Percentiles rank a stretch among this genome's conserved stretches.
Conservation (phyloP, 2,888 invertebrate species). For the Zeuzera pyrina region DNA sequence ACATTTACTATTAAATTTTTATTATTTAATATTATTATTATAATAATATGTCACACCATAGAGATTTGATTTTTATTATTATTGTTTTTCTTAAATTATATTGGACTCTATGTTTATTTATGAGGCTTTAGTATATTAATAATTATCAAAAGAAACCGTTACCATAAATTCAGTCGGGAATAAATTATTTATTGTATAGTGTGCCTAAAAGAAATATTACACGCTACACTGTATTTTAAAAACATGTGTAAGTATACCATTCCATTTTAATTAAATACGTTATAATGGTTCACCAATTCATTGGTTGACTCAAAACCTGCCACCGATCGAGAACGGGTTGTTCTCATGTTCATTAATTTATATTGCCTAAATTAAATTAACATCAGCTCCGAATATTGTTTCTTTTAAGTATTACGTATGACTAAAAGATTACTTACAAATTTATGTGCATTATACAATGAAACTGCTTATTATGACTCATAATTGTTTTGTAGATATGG, state of each 20-base stretch:
- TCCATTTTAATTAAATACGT: constrained; percentile 60
- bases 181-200: constrained; percentile 31
- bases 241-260: constrained; percentile 36
- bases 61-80: too few species aligned
- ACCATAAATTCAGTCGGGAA: constrained; percentile 41
- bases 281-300: constrained; percentile 51
- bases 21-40: too few species aligned
- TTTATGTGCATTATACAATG: too few species aligned
- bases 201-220: constrained; percentile 45
- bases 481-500: too few species aligned
- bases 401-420: too few species aligned
- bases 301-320: constrained; percentile 37
- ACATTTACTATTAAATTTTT: too few species aligned
- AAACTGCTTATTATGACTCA: too few species aligned
- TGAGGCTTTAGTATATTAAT: constrained; percentile 23
- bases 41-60: too few species aligned
- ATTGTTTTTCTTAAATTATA: too few species aligned
- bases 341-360: constrained; percentile 48
- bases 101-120: constrained; percentile 21
- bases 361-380: constrained; percentile 58
- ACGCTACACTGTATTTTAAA: constrained; percentile 34
- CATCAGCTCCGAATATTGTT: constrained; percentile 45
- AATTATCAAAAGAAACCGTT: constrained; percentile 33
- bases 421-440: too few species aligned
- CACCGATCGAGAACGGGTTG: constrained; percentile 48